Conservation (phyloP, 2,797 vertebrate genomes). For the Epinephelus awoara region DNA sequence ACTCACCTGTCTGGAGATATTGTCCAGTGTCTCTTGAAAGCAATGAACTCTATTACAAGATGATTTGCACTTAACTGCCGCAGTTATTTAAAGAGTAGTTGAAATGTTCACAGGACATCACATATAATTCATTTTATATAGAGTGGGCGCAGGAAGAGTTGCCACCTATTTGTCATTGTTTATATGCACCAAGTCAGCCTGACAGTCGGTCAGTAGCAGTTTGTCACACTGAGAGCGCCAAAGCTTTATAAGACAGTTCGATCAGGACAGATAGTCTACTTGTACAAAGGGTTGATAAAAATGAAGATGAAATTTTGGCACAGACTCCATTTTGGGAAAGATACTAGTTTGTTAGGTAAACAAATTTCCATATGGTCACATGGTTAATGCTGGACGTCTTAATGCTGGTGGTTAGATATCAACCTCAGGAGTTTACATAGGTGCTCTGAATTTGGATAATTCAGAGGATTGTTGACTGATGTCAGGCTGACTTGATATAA, state of each 20-base stretch:
- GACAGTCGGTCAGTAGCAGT: slow-evolving; percentile 38
- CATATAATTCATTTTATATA: slow-evolving; percentile 37
- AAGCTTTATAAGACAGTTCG: slow-evolving; percentile 43
- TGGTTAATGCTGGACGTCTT: not conserved
- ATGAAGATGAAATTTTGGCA: slow-evolving; percentile 40
- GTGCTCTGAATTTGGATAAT: slow-evolving; percentile 29
- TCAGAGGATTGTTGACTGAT: slow-evolving; percentile 16
- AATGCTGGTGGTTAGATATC: not conserved
- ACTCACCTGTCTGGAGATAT: slow-evolving; percentile 1
- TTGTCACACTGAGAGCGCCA: slow-evolving; percentile 34
- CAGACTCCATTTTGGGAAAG: slow-evolving; percentile 36
- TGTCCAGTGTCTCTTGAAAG: slow-evolving; percentile 33
- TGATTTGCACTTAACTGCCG: slow-evolving; percentile 48
- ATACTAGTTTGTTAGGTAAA: slow-evolving; percentile 27
- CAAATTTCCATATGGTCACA: slow-evolving; percentile 8
- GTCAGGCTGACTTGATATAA: not conserved
- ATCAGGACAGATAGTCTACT: slow-evolving; percentile 22
- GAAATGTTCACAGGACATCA: slow-evolving; percentile 39
- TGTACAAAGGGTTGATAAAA: slow-evolving; percentile 39
- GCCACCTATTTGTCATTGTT: slow-evolving; percentile 55
- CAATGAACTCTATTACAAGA: slow-evolving; percentile 11
- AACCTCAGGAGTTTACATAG: slow-evolving; percentile 24
- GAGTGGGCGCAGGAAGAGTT: slow-evolving; percentile 3
- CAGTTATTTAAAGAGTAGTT: slow-evolving; percentile 29
- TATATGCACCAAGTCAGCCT: slow-evolving; percentile 25